Conservation (phyloP, 2,888 invertebrate genomes). For the Tuberolachnus salignus region DNA sequence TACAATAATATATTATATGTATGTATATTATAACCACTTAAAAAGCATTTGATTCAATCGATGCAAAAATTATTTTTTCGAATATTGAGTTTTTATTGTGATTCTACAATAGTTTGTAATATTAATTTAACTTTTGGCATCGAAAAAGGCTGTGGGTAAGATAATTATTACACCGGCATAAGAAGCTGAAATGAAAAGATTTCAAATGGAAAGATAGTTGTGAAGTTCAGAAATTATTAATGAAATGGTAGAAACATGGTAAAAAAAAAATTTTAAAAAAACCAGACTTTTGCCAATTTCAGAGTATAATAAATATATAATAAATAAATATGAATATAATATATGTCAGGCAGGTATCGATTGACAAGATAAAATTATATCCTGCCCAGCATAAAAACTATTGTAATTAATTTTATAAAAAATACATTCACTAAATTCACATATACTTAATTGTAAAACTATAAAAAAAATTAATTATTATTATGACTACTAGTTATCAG, state of each 20-base stretch:
- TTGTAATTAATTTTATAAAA: not conserved
- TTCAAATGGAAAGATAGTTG: not conserved
- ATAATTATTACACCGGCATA: no score
- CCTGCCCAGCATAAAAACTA: not conserved
- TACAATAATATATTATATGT: no score
- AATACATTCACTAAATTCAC: not conserved
- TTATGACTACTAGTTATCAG: not conserved
- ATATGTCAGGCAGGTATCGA: not conserved
- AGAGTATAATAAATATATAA: not conserved
- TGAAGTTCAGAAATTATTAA: not conserved
- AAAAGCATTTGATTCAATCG: no score
- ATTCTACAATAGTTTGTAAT: no score
- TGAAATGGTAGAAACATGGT: not conserved
- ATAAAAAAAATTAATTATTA: not conserved
- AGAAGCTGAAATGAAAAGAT: no score
- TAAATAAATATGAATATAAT: not conserved
- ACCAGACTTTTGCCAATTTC: not conserved
- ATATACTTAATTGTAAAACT: not conserved
- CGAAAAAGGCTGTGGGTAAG: no score
- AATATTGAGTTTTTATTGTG: no score
- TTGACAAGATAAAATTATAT: not conserved
- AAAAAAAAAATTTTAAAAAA: not conserved
- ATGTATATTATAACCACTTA: no score
- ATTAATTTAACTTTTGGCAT: no score
- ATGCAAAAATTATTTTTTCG: no score